Evolutionary conservation across 64 coral and sea anemone species (phyloP).

Genomic region (Stichodactyla helianthus): DNA sequence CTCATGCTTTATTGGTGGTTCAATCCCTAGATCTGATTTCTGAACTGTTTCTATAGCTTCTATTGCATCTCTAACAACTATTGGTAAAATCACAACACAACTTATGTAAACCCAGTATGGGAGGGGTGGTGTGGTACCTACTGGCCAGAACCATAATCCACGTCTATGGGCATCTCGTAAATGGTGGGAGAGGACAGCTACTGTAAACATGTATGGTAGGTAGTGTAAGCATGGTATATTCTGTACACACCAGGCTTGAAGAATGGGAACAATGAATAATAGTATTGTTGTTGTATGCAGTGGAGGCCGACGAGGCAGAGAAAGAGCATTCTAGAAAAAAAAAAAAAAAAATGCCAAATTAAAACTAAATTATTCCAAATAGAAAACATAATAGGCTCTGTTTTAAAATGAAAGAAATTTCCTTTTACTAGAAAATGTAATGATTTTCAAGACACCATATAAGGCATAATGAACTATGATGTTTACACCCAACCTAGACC

Average conservation of each 20-base stretch:
- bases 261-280: conserved; percentile 42
- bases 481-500: too few species aligned
- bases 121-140: conserved; percentile 67
- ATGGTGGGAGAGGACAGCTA: conserved; percentile 82
- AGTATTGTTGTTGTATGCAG: conserved; percentile 76
- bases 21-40: background rate
- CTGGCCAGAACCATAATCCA: conserved; percentile 91
- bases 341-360: background rate
- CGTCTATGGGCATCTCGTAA: conserved; percentile 70
- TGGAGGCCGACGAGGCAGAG: conserved; percentile 50
- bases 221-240: conserved; percentile 41
- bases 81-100: conserved; percentile 46
- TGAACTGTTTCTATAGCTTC: conserved; percentile 13
- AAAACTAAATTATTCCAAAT: too few species aligned
- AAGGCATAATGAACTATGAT: too few species aligned
- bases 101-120: conserved; percentile 79
- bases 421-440: too few species aligned
- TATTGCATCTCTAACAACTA: conserved; percentile 22
- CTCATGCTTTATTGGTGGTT: background rate
- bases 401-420: too few species aligned
- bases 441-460: too few species aligned
- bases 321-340: conserved; percentile 53
- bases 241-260: conserved; percentile 65
- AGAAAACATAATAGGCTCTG: too few species aligned
- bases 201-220: conserved; percentile 69